These are phyloP conservation scores for Taenaris catops DNA, from an alignment of 2,888 invertebrate genomes.

Conservation along the genomic window DNA sequence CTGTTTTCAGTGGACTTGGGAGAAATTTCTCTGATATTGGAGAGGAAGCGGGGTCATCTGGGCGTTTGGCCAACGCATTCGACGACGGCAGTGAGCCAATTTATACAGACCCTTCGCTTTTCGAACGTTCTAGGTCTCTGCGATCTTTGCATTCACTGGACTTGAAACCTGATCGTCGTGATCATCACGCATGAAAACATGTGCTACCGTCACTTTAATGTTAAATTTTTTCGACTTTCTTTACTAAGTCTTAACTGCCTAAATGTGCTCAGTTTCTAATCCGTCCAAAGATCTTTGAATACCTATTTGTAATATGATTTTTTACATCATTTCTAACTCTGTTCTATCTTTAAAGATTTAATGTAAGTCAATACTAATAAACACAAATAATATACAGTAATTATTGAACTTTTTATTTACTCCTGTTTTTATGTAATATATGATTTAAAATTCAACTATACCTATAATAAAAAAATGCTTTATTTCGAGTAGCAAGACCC, in stretches of 20 bases:
- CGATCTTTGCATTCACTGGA: constrained; percentile 83
- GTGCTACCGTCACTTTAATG: constrained; percentile 20
- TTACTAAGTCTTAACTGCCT: constrained; percentile 36
- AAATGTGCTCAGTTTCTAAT: constrained; percentile 49
- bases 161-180: constrained; percentile 66
- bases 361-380: constrained; percentile 66
- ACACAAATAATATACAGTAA: constrained; percentile 44
- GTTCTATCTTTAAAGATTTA: constrained; percentile 33
- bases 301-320: constrained; percentile 19
- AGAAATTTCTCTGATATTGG: constrained; percentile 63
- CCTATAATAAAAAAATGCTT: too few species aligned
- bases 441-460: constrained; percentile 3
- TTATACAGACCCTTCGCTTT: constrained; percentile 94
- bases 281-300: constrained; percentile 33
- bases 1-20: constrained; percentile 57
- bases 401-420: constrained; percentile 22
- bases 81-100: constrained; percentile 96
- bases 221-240: constrained; percentile 2
- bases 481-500: too few species aligned
- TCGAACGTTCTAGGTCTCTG: constrained; percentile 90
- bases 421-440: not conserved
- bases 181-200: constrained; percentile 50
- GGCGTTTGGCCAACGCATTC: constrained; percentile 78
- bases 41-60: constrained; percentile 69
- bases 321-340: constrained; percentile 35